Evolutionary conservation across 1,140 invertebrate species (phyloP), one percentile per base, ranked within the genome.

Genomic region (Ostrea denselamellosa): DNA sequence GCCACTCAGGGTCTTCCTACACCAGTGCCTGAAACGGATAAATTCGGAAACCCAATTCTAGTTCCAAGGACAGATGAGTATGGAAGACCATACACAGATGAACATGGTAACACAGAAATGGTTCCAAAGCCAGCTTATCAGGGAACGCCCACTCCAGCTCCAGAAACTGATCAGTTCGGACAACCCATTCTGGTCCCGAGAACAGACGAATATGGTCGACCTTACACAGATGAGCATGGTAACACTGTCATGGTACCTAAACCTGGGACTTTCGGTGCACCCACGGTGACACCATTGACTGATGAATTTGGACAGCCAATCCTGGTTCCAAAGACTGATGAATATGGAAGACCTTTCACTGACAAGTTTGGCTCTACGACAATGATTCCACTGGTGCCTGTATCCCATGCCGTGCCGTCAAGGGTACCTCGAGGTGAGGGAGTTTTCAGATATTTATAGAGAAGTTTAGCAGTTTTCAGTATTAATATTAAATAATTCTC

Each of bases 41-140:
- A 52, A 8, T 89, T 83, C 22, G 62, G 86, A 56, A 83, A 90
- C 44, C 84, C 86, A 56, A 86, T 83, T 44, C 19, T 77, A 62
- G 52, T 86, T n/a, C 87, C 85, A 83, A 85, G 34, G 17, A 65
- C 86, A 28, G 86, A 84, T n/a, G n/a, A 28, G 0, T 89, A 68
- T 71, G 62, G 86, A 56, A 83, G 88, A 19, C 81, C 87, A 9
- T 54, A 83, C n/a, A 83, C 82, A 19, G 82, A 83, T 83, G 51
- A 83, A 19, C n/a, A 53, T 83, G 82, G 82, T n/a, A 87, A 54
- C 25, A 56, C 83, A 54, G 53, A 58, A 22, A 58, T 83, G 34
- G 62, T 52, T 84, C 86, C 86, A 53, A 71, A 54, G 85, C 65
- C 83, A 84, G 86, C 77, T 28, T 58, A 65, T 25, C 56, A 65